These are phyloP conservation scores for Pseudomyrmex cubaensis DNA, from an alignment of 1,140 invertebrate genomes.

Conservation along the genomic window DNA sequence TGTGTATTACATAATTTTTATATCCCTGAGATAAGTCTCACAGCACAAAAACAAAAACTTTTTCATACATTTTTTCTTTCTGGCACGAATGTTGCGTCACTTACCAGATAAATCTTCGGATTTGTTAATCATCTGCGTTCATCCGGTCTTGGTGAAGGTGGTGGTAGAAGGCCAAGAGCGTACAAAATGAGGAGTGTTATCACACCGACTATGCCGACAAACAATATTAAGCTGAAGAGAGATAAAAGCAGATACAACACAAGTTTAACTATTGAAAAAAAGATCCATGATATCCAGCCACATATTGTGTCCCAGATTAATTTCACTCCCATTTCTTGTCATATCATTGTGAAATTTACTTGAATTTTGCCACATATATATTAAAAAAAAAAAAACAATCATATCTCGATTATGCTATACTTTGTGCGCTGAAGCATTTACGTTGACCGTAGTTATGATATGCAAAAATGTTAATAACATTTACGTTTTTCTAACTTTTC, in stretches of 20 bases:
- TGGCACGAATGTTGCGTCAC: constrained; percentile 33
- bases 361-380: constrained; percentile 20
- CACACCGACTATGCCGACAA: neutral
- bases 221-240: constrained; percentile 41
- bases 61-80: neutral
- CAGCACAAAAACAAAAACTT: too few species aligned
- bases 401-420: neutral
- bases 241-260: constrained; percentile 44
- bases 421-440: too few species aligned
- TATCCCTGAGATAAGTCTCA: neutral
- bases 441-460: too few species aligned
- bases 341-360: constrained; percentile 27
- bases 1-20: constrained; percentile 45
- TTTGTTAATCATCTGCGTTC: constrained; percentile 36
- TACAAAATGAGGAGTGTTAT: constrained; percentile 54
- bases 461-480: too few species aligned
- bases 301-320: constrained; percentile 55
- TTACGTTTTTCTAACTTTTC: too few species aligned
- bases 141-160: neutral
- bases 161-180: constrained; percentile 35
- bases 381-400: constrained; percentile 14
- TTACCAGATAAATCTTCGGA: neutral
- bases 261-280: constrained; percentile 52
- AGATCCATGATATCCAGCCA: constrained; percentile 48
- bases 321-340: constrained; percentile 64